Conservation (phyloP, 2,888 invertebrate species). For the Rhamnusium bicolor region DNA sequence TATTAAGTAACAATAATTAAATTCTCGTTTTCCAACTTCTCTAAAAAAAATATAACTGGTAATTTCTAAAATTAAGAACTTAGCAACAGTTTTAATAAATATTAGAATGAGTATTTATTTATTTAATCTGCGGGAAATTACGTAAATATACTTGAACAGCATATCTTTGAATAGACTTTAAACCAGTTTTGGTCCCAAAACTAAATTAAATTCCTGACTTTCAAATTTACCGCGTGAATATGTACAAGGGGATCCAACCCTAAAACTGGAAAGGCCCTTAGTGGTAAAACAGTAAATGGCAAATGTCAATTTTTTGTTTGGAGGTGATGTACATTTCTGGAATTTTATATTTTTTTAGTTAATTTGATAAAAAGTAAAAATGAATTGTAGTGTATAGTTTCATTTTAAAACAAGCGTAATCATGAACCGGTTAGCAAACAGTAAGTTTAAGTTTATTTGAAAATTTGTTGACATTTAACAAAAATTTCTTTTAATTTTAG, state of each 20-base stretch:
- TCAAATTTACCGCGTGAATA: neutral
- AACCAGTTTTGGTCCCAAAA: too few species aligned
- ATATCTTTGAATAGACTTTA: too few species aligned
- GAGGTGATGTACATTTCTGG: conserved; percentile 54
- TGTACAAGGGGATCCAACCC: neutral
- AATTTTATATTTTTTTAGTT: conserved; percentile 42
- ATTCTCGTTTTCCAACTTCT: too few species aligned
- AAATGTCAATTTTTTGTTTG: conserved; percentile 61
- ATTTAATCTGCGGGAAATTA: too few species aligned
- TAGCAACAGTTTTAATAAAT: too few species aligned
- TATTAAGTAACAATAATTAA: too few species aligned
- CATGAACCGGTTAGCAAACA: conserved; percentile 61
- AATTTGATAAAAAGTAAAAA: conserved; percentile 46
- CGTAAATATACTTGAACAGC: too few species aligned
- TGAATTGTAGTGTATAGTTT: conserved; percentile 47
- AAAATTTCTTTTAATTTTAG: conserved; percentile 45
- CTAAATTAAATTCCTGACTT: too few species aligned
- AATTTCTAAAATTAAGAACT: too few species aligned
- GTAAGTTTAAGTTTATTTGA: conserved; percentile 50
- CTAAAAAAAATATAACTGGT: too few species aligned
- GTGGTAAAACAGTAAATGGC: conserved; percentile 26
- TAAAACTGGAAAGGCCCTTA: neutral
- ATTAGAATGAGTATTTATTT: too few species aligned
- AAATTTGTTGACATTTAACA: conserved; percentile 30
- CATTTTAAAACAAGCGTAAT: conserved; percentile 17